Conservation (phyloP, 2,113 vertebrate species). For the Plotosus lineatus region DNA sequence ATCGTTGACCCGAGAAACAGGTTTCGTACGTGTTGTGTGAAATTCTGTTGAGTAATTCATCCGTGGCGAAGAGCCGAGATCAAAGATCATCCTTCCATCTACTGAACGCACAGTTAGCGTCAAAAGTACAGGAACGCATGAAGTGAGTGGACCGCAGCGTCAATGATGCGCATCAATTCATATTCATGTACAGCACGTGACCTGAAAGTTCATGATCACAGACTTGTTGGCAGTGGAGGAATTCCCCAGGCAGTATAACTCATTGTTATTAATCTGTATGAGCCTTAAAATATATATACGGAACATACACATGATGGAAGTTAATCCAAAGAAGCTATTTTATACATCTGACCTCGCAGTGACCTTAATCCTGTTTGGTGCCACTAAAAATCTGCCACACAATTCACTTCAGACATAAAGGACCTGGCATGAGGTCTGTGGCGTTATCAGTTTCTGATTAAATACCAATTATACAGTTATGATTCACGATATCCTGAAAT, state of each 20-base stretch:
- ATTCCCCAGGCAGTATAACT: too few species aligned
- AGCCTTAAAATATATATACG: background rate
- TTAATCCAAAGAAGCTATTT: background rate
- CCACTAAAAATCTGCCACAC: background rate
- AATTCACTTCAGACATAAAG: background rate
- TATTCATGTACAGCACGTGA: background rate
- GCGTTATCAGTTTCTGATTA: background rate
- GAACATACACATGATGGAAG: background rate
- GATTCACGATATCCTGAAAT: background rate
- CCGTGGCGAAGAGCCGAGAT: constrained; percentile 71
- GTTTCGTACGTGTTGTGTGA: constrained; percentile 62
- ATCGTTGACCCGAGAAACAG: constrained; percentile 62
- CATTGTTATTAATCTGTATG: background rate
- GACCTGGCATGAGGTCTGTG: background rate
- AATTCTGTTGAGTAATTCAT: constrained; percentile 75
- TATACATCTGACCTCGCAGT: background rate
- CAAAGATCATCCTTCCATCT: constrained; percentile 64
- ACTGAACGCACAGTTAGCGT: constrained; percentile 47
- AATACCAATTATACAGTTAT: background rate
- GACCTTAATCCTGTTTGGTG: background rate
- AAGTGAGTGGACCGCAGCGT: constrained; percentile 34
- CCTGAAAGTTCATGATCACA: too few species aligned
- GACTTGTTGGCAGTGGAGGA: too few species aligned
- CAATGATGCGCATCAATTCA: constrained; percentile 9
- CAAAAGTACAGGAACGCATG: constrained; percentile 60